Percentiles rank a stretch among this genome's conserved stretches.
Conservation (phyloP, 2,888 invertebrate genomes). For the Volucella zonaria region DNA sequence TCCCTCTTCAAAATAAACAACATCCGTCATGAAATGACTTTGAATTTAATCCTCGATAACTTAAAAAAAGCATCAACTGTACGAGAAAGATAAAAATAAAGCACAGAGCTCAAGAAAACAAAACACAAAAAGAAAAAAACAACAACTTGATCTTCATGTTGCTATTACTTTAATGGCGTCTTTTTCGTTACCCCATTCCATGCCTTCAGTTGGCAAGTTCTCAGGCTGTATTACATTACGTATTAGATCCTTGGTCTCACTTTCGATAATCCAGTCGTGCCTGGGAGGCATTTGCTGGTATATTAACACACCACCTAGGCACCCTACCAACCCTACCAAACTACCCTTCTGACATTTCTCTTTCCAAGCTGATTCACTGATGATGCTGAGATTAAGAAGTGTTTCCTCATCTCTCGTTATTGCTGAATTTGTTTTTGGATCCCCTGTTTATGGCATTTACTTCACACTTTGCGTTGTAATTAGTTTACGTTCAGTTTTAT, state of each 20-base stretch:
- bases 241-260: slow-evolving; percentile 44
- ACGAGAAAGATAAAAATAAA: not conserved
- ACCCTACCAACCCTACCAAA: not conserved
- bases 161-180: slow-evolving; percentile 56
- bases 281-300: slow-evolving; percentile 5
- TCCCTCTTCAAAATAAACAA: slow-evolving; percentile 30
- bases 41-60: slow-evolving; percentile 37
- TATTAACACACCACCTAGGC: slow-evolving; percentile 1
- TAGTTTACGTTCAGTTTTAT: slow-evolving; percentile 18
- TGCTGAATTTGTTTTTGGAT: not conserved
- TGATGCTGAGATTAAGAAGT: not conserved
- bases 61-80: not conserved
- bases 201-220: not conserved
- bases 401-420: not conserved
- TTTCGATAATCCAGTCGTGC: slow-evolving; percentile 45
- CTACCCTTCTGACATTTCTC: slow-evolving; percentile 5
- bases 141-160: slow-evolving; percentile 23
- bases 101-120: not conserved
- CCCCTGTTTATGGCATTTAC: slow-evolving; percentile 2
- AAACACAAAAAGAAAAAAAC: not conserved
- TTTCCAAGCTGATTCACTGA: not conserved
- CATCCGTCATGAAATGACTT: slow-evolving; percentile 51
- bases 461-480: slow-evolving; percentile 24
- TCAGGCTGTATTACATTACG: slow-evolving; percentile 22
- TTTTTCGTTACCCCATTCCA: slow-evolving; percentile 7